Conservation (phyloP, 1,140 invertebrate species). For the Cotesia typhae region DNA sequence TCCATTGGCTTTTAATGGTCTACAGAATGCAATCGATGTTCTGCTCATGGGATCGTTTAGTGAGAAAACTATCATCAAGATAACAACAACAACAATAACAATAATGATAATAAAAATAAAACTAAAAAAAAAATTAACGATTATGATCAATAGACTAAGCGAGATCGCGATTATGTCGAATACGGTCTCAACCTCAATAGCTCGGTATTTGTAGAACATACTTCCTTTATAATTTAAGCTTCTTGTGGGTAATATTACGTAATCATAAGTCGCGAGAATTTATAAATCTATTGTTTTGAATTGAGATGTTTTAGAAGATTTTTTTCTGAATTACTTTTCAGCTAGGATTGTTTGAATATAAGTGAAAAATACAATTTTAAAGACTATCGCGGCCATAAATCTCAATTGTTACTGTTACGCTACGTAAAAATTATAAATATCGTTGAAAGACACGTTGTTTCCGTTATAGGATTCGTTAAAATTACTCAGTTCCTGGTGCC, state of each 20-base stretch:
- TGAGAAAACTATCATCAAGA: too few species aligned
- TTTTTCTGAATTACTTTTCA: too few species aligned
- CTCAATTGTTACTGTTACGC: constrained; percentile 24
- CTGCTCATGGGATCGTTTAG: constrained; percentile 20
- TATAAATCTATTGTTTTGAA: too few species aligned
- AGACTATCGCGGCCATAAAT: constrained; percentile 14
- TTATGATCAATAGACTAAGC: neutral
- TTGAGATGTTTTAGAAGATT: too few species aligned
- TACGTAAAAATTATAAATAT: constrained; percentile 14
- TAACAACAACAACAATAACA: neutral
- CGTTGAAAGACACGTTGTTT: constrained; percentile 26
- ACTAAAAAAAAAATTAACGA: too few species aligned
- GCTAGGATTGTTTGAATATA: neutral
- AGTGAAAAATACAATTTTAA: constrained; percentile 8
- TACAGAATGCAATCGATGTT: constrained; percentile 23
- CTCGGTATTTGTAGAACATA: constrained; percentile 10
- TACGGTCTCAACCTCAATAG: constrained; percentile 28
- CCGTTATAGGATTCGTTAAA: constrained; percentile 31
- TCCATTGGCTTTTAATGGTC: constrained; percentile 23
- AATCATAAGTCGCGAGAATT: neutral
- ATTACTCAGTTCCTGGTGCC: constrained; percentile 39
- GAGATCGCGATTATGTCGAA: constrained; percentile 17
- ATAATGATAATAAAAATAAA: constrained; percentile 7
- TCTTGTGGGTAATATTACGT: constrained; percentile 8
- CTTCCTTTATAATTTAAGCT: constrained; percentile 5